These are phyloP conservation scores for Emydura subglobosa DNA, from an alignment of 2,113 vertebrate species.

Conservation along the genomic window DNA sequence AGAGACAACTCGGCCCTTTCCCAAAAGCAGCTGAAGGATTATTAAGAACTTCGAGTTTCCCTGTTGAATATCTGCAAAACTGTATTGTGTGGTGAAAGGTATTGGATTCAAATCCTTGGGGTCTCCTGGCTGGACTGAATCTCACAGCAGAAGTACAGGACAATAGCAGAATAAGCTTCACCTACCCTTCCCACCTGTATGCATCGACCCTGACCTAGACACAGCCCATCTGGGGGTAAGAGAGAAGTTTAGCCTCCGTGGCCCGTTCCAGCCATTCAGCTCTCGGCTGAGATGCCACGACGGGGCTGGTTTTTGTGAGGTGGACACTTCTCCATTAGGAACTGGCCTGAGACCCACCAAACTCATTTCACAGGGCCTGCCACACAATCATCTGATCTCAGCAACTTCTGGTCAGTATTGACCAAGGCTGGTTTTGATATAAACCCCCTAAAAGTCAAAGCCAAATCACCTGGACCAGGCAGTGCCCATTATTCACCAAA, in stretches of 20 bases:
- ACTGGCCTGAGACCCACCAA: background rate
- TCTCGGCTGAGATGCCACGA: background rate
- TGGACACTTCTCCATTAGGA: background rate
- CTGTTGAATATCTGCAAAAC: background rate
- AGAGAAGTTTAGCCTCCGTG: background rate
- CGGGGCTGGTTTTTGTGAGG: background rate
- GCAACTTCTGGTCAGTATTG: background rate
- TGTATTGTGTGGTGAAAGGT: background rate
- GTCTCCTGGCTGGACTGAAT: background rate
- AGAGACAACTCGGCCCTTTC: background rate
- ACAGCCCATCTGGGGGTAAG: background rate
- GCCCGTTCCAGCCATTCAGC: background rate
- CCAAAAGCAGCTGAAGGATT: background rate
- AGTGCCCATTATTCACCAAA: background rate
- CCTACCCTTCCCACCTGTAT: background rate
- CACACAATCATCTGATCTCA: background rate
- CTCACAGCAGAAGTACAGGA: background rate
- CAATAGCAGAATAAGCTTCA: background rate
- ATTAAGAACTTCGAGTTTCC: background rate
- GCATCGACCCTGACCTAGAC: background rate
- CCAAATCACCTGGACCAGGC: background rate
- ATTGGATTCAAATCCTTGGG: background rate
- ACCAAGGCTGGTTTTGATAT: background rate
- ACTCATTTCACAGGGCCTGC: background rate
- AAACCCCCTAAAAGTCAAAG: background rate